These are phyloP conservation scores for Beris morrisii DNA, from an alignment of 2,888 invertebrate species.

Conservation along the genomic window DNA sequence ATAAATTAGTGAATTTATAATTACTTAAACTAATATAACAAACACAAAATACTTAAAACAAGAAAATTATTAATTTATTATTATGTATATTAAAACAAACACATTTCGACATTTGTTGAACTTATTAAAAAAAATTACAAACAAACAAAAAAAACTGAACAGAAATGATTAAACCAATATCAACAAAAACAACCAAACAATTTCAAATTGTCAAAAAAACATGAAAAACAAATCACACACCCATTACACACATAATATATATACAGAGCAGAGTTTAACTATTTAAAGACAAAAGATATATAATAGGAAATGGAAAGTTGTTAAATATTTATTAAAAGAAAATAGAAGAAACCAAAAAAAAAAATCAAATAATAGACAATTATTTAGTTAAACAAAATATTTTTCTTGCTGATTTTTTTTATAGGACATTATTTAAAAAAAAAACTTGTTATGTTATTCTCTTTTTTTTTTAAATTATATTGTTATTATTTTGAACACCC, in stretches of 20 bases:
- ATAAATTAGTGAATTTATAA: conserved; percentile 33
- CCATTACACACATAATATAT: conserved; percentile 17
- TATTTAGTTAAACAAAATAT: conserved; percentile 17
- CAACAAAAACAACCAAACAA: conserved; percentile 16
- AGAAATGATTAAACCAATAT: conserved; percentile 9
- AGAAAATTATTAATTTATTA: conserved; percentile 21
- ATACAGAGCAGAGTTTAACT: conserved; percentile 32
- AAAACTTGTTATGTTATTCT: too few species aligned
- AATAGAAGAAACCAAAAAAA: not conserved
- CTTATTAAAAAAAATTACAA: not conserved
- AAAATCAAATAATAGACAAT: conserved; percentile 28
- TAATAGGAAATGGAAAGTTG: conserved; percentile 24
- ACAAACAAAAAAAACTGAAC: not conserved
- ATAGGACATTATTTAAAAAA: too few species aligned
- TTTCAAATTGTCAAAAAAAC: not conserved
- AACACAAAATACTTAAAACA: not conserved
- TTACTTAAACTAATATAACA: conserved; percentile 23
- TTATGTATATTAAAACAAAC: conserved; percentile 6
- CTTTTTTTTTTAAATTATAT: too few species aligned
- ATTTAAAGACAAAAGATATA: conserved; percentile 20
- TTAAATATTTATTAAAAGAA: conserved; percentile 10
- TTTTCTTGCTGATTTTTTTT: too few species aligned
- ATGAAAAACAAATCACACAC: conserved; percentile 17
- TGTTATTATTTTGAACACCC: too few species aligned
- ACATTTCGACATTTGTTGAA: conserved; percentile 15